Conservation (phyloP, 2,888 invertebrate species). For the Andrena hattorfiana region DNA sequence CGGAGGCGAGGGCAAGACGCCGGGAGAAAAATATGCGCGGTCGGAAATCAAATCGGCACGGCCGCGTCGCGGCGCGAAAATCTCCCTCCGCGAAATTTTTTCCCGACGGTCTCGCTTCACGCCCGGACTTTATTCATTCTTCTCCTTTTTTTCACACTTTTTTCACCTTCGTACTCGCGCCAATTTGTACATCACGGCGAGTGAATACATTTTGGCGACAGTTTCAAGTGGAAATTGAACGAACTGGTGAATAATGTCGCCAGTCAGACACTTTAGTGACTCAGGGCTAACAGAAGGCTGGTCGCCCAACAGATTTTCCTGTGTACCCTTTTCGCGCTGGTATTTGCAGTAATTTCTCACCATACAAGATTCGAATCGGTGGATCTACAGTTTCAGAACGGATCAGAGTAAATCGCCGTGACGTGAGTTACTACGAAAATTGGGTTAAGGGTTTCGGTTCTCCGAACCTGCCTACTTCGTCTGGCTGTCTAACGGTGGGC, state of each 20-base stretch:
- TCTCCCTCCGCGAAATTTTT: slow-evolving; percentile 5
- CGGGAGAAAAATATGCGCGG: slow-evolving; percentile 20
- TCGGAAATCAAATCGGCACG: slow-evolving; percentile 10
- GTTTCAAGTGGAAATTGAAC: too few species aligned
- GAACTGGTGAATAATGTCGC: too few species aligned
- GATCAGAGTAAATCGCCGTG: slow-evolving; percentile 34
- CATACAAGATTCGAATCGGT: not conserved
- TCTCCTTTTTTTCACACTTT: not conserved
- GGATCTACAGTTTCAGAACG: slow-evolving; percentile 20
- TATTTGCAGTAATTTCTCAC: not conserved
- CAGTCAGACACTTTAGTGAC: too few species aligned
- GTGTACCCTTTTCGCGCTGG: too few species aligned
- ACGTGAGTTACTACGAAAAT: slow-evolving; percentile 50
- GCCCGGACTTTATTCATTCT: not conserved
- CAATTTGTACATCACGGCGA: too few species aligned
- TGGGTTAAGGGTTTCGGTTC: slow-evolving; percentile 63
- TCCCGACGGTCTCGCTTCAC: not conserved
- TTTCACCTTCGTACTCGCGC: not conserved
- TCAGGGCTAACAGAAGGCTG: too few species aligned
- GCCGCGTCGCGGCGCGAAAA: slow-evolving; percentile 13
- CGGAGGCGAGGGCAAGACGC: slow-evolving; percentile 20
- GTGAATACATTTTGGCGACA: too few species aligned
- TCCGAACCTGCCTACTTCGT: slow-evolving; percentile 43
- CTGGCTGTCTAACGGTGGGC: slow-evolving; percentile 29
- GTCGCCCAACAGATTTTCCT: too few species aligned